Evolutionary conservation across 2,888 invertebrate genomes (phyloP), one percentile per base, ranked within the genome.

Genomic region (Aelia acuminata): DNA sequence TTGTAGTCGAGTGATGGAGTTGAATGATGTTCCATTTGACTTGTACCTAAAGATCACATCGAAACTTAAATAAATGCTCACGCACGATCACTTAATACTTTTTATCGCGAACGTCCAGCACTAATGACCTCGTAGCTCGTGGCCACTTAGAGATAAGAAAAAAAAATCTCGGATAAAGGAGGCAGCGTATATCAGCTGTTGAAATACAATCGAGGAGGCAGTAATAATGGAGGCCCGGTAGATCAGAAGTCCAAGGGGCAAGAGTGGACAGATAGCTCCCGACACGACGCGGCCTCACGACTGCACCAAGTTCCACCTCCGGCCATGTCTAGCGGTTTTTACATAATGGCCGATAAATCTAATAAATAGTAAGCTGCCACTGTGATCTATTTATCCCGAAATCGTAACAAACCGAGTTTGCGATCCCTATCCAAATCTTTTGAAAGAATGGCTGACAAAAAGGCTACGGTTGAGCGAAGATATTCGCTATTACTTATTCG

Each of bases 271-370:
- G 63, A 31, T 70, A 70, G 63, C 35, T 70, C 18, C 35, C 31
- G 63, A 70, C 63, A 70, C 63, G 63, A 70, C 63, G 18, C 7
- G 7, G 2, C 63, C 5, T 31, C 63, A 70, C 63, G 63, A 70
- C 63, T 70, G 63, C 7, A 31, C 63, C 18, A 35, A 31, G 35
- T 35, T 18, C 26, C 63, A 35, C 63, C 63, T 70, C 63, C 63
- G 22, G 63, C 31, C 1, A 35, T 18, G 63, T 18, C 22, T 70
- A 70, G 63, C 63, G 63, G 63, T 70, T 35, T 70, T 70, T 70
- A 70, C 31, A 70, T 70, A 70, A 70, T 70, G 63, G 63, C 63
- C 63, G 31, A 70, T 70, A 70, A 70, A 70, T 70, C 20, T 15
- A 35, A 31, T 70, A 70, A 70, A 70, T 70, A 70, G 63, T 70